These are phyloP conservation scores for Gobiocypris rarus DNA, from an alignment of 2,113 vertebrate genomes.

Conservation along the genomic window DNA sequence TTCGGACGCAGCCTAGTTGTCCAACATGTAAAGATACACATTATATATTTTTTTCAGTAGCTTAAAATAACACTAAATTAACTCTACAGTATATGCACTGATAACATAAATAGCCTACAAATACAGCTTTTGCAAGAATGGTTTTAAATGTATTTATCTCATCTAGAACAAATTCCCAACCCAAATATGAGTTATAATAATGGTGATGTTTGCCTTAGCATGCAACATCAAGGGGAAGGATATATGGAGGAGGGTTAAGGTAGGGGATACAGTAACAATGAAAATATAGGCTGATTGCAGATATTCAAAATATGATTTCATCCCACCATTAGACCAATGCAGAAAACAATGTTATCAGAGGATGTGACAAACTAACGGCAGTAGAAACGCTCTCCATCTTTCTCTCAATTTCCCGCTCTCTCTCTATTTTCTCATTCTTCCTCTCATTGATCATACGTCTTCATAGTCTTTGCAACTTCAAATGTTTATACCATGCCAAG, in stretches of 20 bases:
- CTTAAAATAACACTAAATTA: no score
- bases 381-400: not conserved
- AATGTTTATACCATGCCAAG: not conserved
- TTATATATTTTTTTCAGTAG: no score
- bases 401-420: not conserved
- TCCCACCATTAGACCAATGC: conserved; percentile 37
- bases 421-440: not conserved
- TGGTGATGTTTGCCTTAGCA: not conserved
- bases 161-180: not conserved
- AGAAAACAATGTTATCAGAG: conserved; percentile 77
- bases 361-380: conserved; percentile 47
- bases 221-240: not conserved
- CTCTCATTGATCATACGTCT: not conserved
- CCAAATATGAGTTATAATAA: not conserved
- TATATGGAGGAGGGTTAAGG: not conserved
- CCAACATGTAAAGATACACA: no score
- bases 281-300: not conserved
- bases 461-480: not conserved
- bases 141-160: no score
- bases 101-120: no score
- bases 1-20: no score
- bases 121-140: no score
- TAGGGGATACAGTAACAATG: not conserved
- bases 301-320: conserved; percentile 50
- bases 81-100: no score